A percentile compares a stretch with the other conserved stretches of the same genome.
Conservation (phyloP, 2,797 vertebrate genomes). For the Hoplostethus mediterraneus region DNA sequence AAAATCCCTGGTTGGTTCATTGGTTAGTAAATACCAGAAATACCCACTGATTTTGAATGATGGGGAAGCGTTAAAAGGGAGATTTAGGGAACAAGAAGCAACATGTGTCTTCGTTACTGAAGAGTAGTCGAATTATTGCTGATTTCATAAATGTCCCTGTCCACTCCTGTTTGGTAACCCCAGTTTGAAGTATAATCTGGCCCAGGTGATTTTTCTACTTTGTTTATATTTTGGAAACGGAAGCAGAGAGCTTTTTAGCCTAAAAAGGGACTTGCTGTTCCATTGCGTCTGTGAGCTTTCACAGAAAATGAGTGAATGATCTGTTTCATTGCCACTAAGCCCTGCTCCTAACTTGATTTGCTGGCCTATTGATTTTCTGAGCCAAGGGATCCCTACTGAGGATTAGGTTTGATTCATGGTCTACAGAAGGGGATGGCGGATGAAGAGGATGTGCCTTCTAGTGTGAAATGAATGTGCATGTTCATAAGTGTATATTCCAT, state of each 20-base stretch:
- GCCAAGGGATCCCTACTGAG: neutral
- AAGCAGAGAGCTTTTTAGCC: neutral
- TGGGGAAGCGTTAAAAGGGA: neutral
- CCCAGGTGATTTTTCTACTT: neutral
- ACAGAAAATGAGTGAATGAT: neutral
- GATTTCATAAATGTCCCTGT: too few species aligned
- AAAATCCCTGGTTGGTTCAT: neutral
- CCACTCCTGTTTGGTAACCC: too few species aligned
- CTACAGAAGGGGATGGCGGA: neutral
- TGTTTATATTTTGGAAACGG: neutral
- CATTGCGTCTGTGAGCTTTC: neutral
- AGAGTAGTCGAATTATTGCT: too few species aligned
- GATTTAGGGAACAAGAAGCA: too few species aligned
- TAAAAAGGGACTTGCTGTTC: neutral
- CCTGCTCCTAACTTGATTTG: neutral
- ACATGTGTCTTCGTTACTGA: too few species aligned
- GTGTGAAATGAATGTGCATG: neutral
- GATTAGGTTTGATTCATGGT: neutral
- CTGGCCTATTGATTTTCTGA: constrained; percentile 1
- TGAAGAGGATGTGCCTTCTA: neutral
- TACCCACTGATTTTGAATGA: neutral
- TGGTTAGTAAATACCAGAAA: constrained; percentile 7
- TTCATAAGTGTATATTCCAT: neutral
- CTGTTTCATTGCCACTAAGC: constrained; percentile 1
- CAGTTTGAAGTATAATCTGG: too few species aligned